Conservation (phyloP, 1,140 invertebrate genomes). For the Leguminivora glycinivorella region DNA sequence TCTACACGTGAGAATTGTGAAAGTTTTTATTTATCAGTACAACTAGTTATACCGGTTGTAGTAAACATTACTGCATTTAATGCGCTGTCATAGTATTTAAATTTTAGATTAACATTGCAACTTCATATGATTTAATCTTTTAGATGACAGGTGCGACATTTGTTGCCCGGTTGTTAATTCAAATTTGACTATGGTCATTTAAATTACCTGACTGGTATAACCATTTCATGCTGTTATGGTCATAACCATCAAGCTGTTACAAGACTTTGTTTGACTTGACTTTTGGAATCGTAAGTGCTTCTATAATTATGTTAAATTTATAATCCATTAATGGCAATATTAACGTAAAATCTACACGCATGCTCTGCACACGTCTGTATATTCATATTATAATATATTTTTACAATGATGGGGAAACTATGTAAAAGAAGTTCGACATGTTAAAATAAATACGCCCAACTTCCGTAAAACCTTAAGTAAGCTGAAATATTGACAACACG, state of each 20-base stretch:
- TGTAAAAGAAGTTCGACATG: too few relatives aligned
- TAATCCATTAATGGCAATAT: too few relatives aligned
- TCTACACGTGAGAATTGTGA: slow-evolving; percentile 40
- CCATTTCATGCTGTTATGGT: too few relatives aligned
- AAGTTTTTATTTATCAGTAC: slow-evolving; percentile 41
- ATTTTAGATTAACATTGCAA: slow-evolving; percentile 16
- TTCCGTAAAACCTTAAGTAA: neutral
- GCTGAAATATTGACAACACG: neutral
- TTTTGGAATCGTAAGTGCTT: too few relatives aligned
- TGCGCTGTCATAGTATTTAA: slow-evolving; percentile 20
- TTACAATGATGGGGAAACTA: too few relatives aligned
- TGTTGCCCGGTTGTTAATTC: slow-evolving; percentile 7
- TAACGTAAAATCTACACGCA: too few relatives aligned
- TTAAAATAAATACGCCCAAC: too few relatives aligned
- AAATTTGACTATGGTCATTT: neutral
- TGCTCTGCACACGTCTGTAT: too few relatives aligned
- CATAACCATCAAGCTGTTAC: too few relatives aligned
- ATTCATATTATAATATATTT: too few relatives aligned
- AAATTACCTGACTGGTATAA: neutral
- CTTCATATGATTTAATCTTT: slow-evolving; percentile 16
- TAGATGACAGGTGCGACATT: slow-evolving; percentile 21
- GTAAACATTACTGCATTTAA: slow-evolving; percentile 33
- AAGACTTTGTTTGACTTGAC: too few relatives aligned
- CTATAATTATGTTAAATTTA: too few relatives aligned
- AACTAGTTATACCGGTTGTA: slow-evolving; percentile 26